These are phyloP conservation scores for Manis pentadactyla DNA, from an alignment of 2,797 vertebrate species.

Conservation along the genomic window DNA sequence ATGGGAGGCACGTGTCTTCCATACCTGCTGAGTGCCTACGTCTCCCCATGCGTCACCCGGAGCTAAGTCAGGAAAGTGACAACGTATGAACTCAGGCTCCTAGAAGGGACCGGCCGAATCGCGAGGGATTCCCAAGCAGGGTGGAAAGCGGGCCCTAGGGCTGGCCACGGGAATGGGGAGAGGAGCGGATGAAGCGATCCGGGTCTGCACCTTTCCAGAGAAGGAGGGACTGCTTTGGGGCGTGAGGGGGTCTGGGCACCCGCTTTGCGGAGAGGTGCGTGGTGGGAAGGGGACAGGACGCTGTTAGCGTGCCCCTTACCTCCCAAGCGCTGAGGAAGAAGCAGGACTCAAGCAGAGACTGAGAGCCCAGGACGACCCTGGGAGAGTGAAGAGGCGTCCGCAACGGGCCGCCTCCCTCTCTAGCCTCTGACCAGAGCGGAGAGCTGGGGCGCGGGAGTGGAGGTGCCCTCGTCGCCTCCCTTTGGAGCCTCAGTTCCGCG, in stretches of 20 bases:
- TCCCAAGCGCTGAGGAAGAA: background rate
- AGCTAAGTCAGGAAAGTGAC: slow-evolving; percentile 22
- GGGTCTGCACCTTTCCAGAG: background rate
- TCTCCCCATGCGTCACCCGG: accelerated
- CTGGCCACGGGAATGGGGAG: background rate
- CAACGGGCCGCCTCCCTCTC: background rate
- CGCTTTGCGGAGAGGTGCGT: background rate
- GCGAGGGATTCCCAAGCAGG: background rate
- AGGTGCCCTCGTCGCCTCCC: background rate
- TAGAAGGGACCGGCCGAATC: background rate
- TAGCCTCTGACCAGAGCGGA: background rate
- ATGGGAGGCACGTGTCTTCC: background rate
- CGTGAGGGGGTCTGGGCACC: background rate
- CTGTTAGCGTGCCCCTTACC: background rate
- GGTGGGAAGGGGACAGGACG: background rate
- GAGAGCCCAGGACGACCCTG: background rate
- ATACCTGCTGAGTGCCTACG: background rate
- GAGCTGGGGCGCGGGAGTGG: background rate
- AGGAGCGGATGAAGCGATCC: background rate
- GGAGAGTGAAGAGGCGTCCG: background rate
- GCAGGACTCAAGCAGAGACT: background rate
- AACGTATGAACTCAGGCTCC: background rate
- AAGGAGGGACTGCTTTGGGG: background rate
- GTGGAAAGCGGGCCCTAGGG: background rate
- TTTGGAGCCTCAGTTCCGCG: background rate